Evolutionary conservation across 2,113 vertebrate genomes (phyloP), one percentile per base, ranked within the genome.

Genomic region (Sylvietta virens): DNA sequence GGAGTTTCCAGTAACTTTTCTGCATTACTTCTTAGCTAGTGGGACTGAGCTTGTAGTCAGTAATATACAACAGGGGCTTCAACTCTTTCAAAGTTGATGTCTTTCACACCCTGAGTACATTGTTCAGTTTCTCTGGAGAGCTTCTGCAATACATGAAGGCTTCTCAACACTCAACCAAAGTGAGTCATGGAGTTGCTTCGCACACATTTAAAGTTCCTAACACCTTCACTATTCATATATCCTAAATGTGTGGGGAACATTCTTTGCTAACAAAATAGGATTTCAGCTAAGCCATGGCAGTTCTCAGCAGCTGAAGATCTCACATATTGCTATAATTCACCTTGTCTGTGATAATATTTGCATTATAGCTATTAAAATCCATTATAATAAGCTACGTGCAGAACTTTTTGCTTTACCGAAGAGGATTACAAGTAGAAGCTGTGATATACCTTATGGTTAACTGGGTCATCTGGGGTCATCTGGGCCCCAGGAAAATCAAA

Each of bases 1-100:
- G 4, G 7, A 93, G 67, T 96, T 98, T 97, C 95, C 95, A 92
- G 78, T 96, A 94, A 92, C 95, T 95, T 97, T 97, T 97, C 81
- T 77, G 85, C 64, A 88, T 90, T 96, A 94, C n/a, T 97, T 67
- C 64, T 94, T 95, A 53, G 73, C 81, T 94, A 92, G 80, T 94
- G 82, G 64, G 81, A 80, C 50, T 81, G 60, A 88, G 24, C 57
- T 94, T 83, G 56, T 67, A 90, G 88, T 71, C 92, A 83, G 77
- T 71, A 82, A 93, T 61, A 88, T 44, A 48, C 42, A 91, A 95
- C 81, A 95, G 90, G 77, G 88, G 47, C 79, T 94, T 82, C 3
- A 37, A 37, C 95, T 97, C 88, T 97, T 96, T 84, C 30, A 23
- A 50, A 64, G 76, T 23, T 50, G 21, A 4, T 94, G 60, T 30